Evolutionary conservation across 2,797 vertebrate genomes (phyloP), one percentile per base, ranked within the genome.

Genomic region (Capromys pilorides): DNA sequence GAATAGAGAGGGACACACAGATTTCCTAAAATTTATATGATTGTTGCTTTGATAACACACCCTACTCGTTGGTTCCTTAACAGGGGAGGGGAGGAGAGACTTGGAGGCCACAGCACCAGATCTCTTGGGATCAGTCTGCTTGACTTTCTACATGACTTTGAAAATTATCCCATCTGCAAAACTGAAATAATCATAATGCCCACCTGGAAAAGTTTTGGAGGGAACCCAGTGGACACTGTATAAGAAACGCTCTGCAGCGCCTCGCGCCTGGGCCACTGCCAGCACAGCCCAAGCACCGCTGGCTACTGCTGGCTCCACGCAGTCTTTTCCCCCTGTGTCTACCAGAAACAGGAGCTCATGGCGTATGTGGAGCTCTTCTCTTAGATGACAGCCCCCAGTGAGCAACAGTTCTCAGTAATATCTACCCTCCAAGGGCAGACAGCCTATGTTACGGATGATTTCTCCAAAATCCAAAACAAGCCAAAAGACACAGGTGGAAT

Each of bases 301-400:
- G 6, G 16, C 16, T 24, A 0, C 4, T 14, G 6, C 11, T 36
- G 10, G 13, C 11, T 1, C 21, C 2, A 0, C 2, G 3, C 0
- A 26, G 54, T 19, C 11, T 1, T 28, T 61, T 31, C 51, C 86
- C 3, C 28, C 6, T 0, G 1, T 2, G 45, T 7, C 28, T 26
- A 0, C 49, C 64, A 21, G 18, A 69, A 88, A 59, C 19, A 79
- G 77, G 83, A 36, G 11, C 89, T 59, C 19, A 24, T 33, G n/a
- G 6, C 7, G 24, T 8, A 28, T 3, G 0, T 0, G 8, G 80
- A 45, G n/a, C 31, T 86, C 39, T 82, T 90, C 13, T 18, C 28
- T 26, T 21, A 2, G 36, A n/a, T 21, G 31, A 12, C 16, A 41
- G 41, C 51, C 51, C 54, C 84, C 21, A 5, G 69, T 78, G 22